Conservation (phyloP, 2,113 vertebrate genomes). For the Irena cyanogastra region DNA sequence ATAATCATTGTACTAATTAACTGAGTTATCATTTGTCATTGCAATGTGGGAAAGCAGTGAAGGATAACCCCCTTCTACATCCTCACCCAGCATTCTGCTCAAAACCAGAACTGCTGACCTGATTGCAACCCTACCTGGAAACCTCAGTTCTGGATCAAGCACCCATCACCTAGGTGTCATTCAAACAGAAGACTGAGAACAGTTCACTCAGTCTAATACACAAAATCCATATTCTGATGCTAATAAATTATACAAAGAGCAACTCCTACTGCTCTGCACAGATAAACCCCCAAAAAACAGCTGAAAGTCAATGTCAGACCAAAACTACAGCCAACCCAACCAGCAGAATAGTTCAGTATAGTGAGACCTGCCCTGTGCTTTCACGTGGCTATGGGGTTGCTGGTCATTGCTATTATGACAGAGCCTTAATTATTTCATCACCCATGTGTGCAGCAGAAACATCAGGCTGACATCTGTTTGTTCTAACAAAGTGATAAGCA, state of each 20-base stretch:
- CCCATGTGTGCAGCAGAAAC: not conserved
- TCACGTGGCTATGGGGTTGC: rapidly evolving
- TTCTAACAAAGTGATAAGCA: not conserved
- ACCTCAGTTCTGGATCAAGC: not conserved
- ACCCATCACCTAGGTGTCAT: not conserved
- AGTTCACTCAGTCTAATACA: not conserved
- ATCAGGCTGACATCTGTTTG: not conserved
- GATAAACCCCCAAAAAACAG: not conserved
- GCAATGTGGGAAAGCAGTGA: not conserved
- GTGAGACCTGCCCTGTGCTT: rapidly evolving
- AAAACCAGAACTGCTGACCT: not conserved
- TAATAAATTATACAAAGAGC: not conserved
- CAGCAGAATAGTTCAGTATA: not conserved
- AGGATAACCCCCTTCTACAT: not conserved
- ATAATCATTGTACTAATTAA: not conserved
- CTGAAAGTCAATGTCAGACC: not conserved
- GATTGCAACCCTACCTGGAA: not conserved
- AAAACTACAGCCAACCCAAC: not conserved
- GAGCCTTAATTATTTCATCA: not conserved
- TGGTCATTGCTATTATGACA: not conserved
- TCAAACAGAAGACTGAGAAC: not conserved
- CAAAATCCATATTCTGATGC: not conserved
- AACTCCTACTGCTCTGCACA: not conserved
- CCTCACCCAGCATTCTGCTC: not conserved
- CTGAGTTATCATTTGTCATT: not conserved